Evolutionary conservation across 1,140 invertebrate genomes (phyloP), one percentile per base, ranked within the genome.

Genomic region (Drosophila pectinifera): DNA sequence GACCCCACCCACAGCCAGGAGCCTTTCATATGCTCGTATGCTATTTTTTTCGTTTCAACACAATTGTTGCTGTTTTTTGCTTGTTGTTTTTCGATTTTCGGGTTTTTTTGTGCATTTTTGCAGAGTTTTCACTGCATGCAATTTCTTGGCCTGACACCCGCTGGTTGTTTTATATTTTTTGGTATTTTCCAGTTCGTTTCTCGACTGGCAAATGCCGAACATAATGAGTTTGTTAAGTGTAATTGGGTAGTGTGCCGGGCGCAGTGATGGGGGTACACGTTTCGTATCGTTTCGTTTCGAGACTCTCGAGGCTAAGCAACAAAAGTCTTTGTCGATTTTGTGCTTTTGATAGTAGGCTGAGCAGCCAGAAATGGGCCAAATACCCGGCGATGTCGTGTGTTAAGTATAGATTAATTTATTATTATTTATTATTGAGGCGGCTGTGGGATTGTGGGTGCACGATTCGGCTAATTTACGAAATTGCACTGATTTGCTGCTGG

Each of bases 211-310:
- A 77, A 62, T 39, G 58, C 57, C 67, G 62, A 83, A 83, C 69
- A 83, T 82, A 82, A 82, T 83, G 80, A 82, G 80, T 82, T 82
- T 83, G 80, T 82, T 83, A 82, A 82, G 74, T 83, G 80, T 83
- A 82, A 83, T 82, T 82, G 74, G 79, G 61, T 42, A 69, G 73
- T 58, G 61, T 54, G 56, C 24, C 55, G 49, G 36, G 48, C 48
- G 74, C 28, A 34, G 26, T 31, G 54, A 54, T 13, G 59, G 46
- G 28, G 31, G 16, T 31, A 53, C 49, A 34, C 4, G 28, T 34
- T 34, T 34, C 26, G 46, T 18, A 31, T 31, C 16, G 46, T 22
- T 26, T 26, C 14, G 36, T 36, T 53, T 42, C 8, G 41, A 56
- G 16, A 45, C 34, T 38, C 11, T 46, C 43, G 48, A 8, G 64